phyloP scores from a whole-genome alignment of 2,888 invertebrate genomes.

The Drosophila falleni region DNA sequence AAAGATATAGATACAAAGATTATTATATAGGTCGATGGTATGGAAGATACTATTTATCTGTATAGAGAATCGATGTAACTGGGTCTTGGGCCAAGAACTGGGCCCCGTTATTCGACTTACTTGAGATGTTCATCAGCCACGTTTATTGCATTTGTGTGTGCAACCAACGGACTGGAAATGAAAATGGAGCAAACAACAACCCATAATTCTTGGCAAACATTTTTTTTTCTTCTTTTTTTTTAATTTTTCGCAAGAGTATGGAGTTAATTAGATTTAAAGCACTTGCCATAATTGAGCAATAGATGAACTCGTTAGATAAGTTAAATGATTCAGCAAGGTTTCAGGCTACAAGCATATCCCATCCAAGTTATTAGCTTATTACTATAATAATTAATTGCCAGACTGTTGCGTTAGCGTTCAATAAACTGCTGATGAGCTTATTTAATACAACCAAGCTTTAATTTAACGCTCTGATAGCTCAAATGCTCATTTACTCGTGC shows the following conservation, averaged over 20 bases:
- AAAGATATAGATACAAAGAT: background rate
- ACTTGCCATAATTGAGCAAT: conserved; percentile 8
- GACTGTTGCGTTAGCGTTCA: conserved; percentile 7
- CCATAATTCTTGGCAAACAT: conserved; percentile 5
- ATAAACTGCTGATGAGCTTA: conserved; percentile 5
- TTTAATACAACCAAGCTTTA: conserved; percentile 1
- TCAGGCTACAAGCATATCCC: background rate
- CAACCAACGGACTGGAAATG: conserved; percentile 18
- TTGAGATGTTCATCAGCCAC: conserved; percentile 7
- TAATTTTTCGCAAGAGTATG: background rate
- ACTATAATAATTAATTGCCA: conserved; percentile 1
- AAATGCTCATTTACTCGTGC: background rate
- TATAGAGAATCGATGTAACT: conserved; percentile 7
- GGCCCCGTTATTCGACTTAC: conserved; percentile 6
- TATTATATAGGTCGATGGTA: conserved; percentile 25
- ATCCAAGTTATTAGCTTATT: background rate
- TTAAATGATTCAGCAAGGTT: conserved; percentile 3
- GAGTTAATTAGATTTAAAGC: conserved; percentile 13
- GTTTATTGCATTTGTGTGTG: conserved; percentile 27
- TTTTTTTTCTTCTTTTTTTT: background rate
- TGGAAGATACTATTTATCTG: background rate
- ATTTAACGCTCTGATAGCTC: conserved; percentile 25
- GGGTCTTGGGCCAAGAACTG: conserved; percentile 5
- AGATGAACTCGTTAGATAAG: conserved; percentile 22
- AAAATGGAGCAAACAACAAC: conserved; percentile 11